Conservation (phyloP, 2,797 vertebrate species). For the Onychomys torridus region DNA sequence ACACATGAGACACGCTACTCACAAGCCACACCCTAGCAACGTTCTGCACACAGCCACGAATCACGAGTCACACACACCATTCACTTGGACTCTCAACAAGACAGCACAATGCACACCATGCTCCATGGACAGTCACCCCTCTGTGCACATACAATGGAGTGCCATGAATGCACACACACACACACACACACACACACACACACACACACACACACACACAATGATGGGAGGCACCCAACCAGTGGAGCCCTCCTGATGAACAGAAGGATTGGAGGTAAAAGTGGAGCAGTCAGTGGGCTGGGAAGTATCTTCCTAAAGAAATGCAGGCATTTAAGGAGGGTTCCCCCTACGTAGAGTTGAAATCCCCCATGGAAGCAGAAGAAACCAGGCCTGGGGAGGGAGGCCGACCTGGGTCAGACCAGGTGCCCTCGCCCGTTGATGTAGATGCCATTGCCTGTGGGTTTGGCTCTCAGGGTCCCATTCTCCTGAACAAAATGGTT, state of each 20-base stretch:
- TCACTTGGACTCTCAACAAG: neutral
- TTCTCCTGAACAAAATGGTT: slow-evolving; percentile 92
- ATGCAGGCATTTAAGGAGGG: neutral
- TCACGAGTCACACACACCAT: neutral
- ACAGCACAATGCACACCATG: neutral
- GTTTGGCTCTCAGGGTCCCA: slow-evolving; percentile 90
- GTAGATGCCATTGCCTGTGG: slow-evolving; percentile 86
- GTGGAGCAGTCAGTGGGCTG: slow-evolving; percentile 60
- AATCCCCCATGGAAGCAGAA: slow-evolving; percentile 49
- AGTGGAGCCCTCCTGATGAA: neutral
- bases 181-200: neutral
- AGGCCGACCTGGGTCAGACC: slow-evolving; percentile 88
- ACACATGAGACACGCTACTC: neutral
- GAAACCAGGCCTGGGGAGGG: slow-evolving; percentile 41
- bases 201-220: neutral
- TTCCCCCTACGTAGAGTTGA: slow-evolving; percentile 14
- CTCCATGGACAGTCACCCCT: neutral
- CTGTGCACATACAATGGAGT: neutral
- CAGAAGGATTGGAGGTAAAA: slow-evolving; percentile 60
- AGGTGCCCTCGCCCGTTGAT: slow-evolving; percentile 93
- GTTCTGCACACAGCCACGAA: neutral
- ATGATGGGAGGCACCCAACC: neutral
- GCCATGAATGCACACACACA: neutral
- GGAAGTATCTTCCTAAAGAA: slow-evolving; percentile 63
- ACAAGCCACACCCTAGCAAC: neutral